Evolutionary conservation across 2,888 invertebrate genomes (phyloP).

Genomic region (Sinohyriopsis cumingii): DNA sequence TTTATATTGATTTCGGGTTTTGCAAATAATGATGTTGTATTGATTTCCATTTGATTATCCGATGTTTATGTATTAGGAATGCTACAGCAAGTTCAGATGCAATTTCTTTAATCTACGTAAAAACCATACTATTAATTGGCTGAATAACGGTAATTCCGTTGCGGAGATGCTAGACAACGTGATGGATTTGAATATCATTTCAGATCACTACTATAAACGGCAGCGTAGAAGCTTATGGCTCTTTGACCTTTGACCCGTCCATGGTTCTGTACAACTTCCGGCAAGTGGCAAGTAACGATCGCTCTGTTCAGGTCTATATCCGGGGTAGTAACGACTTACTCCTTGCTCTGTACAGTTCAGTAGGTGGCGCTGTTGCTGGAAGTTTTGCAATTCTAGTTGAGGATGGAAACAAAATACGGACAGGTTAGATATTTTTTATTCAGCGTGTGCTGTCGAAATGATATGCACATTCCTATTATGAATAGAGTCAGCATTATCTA

Average conservation of each 20-base stretch:
- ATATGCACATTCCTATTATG: no score
- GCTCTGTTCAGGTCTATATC: constrained; percentile 28
- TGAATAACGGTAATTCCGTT: no score
- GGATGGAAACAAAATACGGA: constrained; percentile 22
- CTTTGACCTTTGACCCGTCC: constrained; percentile 31
- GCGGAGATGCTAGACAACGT: no score
- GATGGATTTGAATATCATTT: background rate
- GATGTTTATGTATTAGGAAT: no score
- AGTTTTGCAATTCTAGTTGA: constrained; percentile 23
- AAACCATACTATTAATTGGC: no score
- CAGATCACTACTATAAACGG: constrained; percentile 33
- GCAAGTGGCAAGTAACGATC: constrained; percentile 12
- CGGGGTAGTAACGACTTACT: constrained; percentile 26
- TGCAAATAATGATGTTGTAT: no score
- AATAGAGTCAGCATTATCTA: no score
- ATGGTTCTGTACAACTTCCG: constrained; percentile 31
- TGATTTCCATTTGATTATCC: no score
- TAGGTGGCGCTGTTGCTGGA: constrained; percentile 17
- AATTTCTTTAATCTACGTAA: no score
- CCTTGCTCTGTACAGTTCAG: constrained; percentile 26
- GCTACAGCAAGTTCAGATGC: no score
- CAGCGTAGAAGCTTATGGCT: constrained; percentile 37
- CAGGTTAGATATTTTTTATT: constrained; percentile 15
- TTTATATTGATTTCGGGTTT: no score
- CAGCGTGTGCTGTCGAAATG: no score